Conservation (phyloP, 2,888 invertebrate species). For the Melangyna quadrimaculata region DNA sequence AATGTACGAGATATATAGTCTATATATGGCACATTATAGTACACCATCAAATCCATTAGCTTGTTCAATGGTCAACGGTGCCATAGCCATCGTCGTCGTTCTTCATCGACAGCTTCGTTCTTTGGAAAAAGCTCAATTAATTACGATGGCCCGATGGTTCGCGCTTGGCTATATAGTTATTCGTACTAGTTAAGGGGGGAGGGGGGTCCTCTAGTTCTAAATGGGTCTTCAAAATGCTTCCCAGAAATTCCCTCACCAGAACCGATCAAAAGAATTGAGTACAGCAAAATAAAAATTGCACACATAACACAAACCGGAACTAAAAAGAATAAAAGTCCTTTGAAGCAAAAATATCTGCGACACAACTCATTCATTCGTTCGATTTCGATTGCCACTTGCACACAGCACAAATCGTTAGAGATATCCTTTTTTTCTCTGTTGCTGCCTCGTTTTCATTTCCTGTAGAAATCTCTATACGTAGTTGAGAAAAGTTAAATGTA, state of each 20-base stretch:
- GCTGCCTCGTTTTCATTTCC: neutral
- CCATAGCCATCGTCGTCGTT: neutral
- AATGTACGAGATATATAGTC: neutral
- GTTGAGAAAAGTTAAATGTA: neutral
- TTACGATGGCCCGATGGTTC: constrained; percentile 15
- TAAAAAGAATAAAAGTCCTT: constrained; percentile 33
- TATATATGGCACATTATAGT: neutral
- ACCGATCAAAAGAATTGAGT: neutral
- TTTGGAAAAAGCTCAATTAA: constrained; percentile 50
- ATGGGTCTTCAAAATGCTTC: constrained; percentile 13
- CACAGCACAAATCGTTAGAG: constrained; percentile 44
- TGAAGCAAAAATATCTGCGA: constrained; percentile 40
- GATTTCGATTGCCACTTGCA: constrained; percentile 55
- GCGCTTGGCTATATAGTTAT: neutral
- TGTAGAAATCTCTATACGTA: neutral
- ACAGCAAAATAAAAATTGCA: neutral
- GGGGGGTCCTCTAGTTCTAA: neutral
- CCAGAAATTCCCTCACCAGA: neutral
- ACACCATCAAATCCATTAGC: constrained; percentile 56
- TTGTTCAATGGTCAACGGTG: constrained; percentile 24
- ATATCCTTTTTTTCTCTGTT: constrained; percentile 1
- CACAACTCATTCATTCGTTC: constrained; percentile 55
- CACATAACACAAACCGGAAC: neutral
- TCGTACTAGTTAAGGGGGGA: no score
- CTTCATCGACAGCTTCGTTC: constrained; percentile 30